A percentile compares a stretch with the other conserved stretches of the same genome.
phyloP scores from a whole-genome alignment of 2,797 vertebrate species.

The Euphonia xanthogaster region DNA sequence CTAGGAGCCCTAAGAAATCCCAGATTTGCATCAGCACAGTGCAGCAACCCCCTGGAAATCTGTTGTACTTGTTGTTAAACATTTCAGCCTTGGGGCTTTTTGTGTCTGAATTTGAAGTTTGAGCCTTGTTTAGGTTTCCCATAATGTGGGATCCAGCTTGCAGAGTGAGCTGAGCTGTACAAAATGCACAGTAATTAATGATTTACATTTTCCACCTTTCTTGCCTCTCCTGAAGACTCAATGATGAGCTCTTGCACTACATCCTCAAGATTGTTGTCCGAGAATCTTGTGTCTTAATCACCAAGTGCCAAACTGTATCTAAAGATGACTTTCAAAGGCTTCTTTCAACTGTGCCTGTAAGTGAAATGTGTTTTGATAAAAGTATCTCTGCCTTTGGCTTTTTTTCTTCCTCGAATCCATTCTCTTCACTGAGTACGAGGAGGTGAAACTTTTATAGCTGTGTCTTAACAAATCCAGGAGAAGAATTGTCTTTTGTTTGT shows the following conservation, averaged over 20 bases:
- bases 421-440: neutral
- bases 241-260: constrained; percentile 95
- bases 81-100: neutral
- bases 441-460: neutral
- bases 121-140: neutral
- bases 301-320: constrained; percentile 98
- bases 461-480: neutral
- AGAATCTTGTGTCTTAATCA: constrained; percentile 98
- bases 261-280: constrained; percentile 98
- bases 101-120: neutral
- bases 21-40: neutral
- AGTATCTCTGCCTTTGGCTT: neutral
- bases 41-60: neutral
- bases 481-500: neutral
- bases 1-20: neutral
- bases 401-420: neutral
- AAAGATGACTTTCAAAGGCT: constrained; percentile 98
- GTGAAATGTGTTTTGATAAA: constrained; percentile 65
- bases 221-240: constrained; percentile 82
- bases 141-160: neutral
- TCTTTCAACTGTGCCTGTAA: constrained; percentile 97
- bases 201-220: constrained; percentile 30
- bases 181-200: neutral
- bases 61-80: neutral
- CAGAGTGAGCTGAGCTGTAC: neutral